These are phyloP conservation scores for Podabrus alpinus DNA, from an alignment of 2,888 invertebrate species.

Conservation along the genomic window DNA sequence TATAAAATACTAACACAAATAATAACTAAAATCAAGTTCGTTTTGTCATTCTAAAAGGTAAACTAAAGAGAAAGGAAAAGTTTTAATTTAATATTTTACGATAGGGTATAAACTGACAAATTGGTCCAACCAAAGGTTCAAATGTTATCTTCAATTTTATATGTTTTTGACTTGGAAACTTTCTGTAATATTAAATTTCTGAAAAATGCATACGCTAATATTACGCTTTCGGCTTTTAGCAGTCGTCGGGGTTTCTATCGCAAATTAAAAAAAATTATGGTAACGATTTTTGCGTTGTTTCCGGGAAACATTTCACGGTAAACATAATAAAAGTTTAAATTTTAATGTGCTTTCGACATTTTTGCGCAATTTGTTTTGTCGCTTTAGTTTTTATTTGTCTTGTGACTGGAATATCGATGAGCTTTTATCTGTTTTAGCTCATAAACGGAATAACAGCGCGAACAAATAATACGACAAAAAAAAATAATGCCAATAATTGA, in stretches of 20 bases:
- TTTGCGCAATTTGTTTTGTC: constrained; percentile 17
- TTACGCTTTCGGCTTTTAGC: neutral
- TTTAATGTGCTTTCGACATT: constrained; percentile 7
- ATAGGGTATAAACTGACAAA: neutral
- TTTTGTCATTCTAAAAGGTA: neutral
- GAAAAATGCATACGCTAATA: neutral
- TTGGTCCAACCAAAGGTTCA: neutral
- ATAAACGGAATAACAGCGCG: constrained; percentile 1
- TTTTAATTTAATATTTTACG: neutral
- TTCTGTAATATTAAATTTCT: no score
- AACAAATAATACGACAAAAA: neutral
- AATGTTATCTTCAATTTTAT: neutral
- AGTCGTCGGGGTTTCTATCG: no score
- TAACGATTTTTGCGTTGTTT: neutral
- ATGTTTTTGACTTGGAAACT: neutral
- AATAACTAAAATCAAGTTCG: neutral
- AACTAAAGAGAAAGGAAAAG: neutral
- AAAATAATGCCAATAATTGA: neutral
- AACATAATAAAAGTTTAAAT: constrained; percentile 12
- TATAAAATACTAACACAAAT: neutral
- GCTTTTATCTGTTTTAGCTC: constrained; percentile 5
- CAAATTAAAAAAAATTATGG: neutral
- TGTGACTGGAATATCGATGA: constrained; percentile 16
- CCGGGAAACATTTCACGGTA: neutral
- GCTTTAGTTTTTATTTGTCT: constrained; percentile 1